These are phyloP conservation scores for Papilio elwesi DNA, from an alignment of 2,888 invertebrate species.

Conservation along the genomic window DNA sequence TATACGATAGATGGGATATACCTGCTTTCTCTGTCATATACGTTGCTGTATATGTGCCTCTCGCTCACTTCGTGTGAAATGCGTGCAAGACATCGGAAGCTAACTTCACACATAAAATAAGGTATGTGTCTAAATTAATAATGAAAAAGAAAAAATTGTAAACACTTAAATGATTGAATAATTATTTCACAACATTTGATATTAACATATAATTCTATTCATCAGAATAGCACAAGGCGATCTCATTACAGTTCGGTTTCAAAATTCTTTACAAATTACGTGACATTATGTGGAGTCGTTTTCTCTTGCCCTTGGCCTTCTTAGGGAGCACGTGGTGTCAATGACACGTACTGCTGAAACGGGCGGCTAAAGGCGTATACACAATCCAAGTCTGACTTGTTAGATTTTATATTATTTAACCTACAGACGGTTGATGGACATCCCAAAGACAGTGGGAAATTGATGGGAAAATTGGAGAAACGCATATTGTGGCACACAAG, in stretches of 20 bases:
- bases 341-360: slow-evolving; percentile 29
- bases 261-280: slow-evolving; percentile 41
- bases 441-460: too few species aligned
- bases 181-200: slow-evolving; percentile 11
- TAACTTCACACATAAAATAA: too few species aligned
- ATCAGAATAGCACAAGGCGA: slow-evolving; percentile 41
- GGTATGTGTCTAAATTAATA: too few species aligned
- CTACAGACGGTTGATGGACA: too few species aligned
- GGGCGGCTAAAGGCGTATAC: background rate
- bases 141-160: background rate
- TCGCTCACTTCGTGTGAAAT: too few species aligned
- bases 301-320: slow-evolving; percentile 42
- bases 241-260: slow-evolving; percentile 40
- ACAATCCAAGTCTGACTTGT: background rate
- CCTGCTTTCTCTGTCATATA: too few species aligned
- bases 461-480: too few species aligned
- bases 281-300: slow-evolving; percentile 38
- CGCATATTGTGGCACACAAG: too few species aligned
- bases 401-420: background rate
- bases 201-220: background rate
- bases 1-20: too few species aligned
- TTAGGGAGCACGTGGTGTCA: slow-evolving; percentile 35
- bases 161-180: background rate
- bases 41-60: too few species aligned
- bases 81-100: too few species aligned